Evolutionary conservation across 2,113 vertebrate genomes (phyloP).

Genomic region (Pyrgilauda ruficollis): DNA sequence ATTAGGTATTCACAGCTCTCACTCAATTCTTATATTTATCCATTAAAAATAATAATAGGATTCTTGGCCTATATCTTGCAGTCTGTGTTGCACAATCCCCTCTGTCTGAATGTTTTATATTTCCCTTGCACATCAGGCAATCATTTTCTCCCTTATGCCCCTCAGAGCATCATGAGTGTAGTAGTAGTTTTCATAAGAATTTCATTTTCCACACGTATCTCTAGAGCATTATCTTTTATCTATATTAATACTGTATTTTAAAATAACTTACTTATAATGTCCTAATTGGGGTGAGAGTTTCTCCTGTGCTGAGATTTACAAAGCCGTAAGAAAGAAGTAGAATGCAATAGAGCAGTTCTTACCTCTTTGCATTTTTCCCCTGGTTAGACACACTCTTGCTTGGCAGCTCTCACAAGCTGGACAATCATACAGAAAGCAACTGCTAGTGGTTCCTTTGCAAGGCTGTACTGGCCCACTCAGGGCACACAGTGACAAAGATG

Average conservation of each 20-base stretch:
- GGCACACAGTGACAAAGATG: background rate
- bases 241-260: background rate
- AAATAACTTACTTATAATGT: background rate
- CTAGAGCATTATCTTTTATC: background rate
- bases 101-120: background rate
- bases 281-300: background rate
- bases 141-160: background rate
- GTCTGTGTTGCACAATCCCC: background rate
- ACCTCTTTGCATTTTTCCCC: background rate
- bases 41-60: background rate
- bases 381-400: background rate
- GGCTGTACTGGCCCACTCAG: background rate
- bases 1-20: background rate
- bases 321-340: background rate
- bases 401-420: background rate
- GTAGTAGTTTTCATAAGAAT: background rate
- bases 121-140: background rate
- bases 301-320: background rate
- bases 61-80: background rate
- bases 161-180: background rate
- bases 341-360: background rate
- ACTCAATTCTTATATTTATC: background rate
- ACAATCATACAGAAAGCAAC: background rate
- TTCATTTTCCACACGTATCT: background rate
- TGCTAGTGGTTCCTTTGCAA: background rate